Conservation (phyloP, 2,113 vertebrate species). For the Coracopsis vasa region DNA sequence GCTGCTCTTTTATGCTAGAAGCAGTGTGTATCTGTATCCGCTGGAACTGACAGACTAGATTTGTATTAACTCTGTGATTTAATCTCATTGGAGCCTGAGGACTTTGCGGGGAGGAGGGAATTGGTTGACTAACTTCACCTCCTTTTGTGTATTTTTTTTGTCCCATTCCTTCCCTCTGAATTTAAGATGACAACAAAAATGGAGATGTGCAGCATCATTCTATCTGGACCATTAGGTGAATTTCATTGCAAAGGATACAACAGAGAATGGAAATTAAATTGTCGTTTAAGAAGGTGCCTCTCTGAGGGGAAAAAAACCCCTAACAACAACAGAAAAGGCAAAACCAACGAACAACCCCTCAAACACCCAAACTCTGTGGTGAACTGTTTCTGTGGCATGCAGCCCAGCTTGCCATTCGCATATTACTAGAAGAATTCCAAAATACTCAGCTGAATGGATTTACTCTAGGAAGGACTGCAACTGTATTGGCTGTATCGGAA, state of each 20-base stretch:
- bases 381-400: not conserved
- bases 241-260: not conserved
- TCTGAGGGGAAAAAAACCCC: not conserved
- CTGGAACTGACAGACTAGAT: not conserved
- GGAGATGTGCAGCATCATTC: not conserved
- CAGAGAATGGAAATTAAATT: not conserved
- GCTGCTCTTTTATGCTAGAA: not conserved
- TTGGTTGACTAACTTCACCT: not conserved
- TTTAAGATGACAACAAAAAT: not conserved
- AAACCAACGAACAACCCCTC: not conserved
- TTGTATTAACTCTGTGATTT: slow-evolving; percentile 13
- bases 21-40: not conserved
- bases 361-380: not conserved
- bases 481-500: not conserved
- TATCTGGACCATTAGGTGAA: not conserved
- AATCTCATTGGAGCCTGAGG: not conserved
- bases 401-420: not conserved
- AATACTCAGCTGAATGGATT: not conserved
- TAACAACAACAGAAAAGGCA: not conserved
- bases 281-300: not conserved
- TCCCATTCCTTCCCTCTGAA: not conserved
- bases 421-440: not conserved
- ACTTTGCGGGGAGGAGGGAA: not conserved
- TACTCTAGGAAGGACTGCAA: not conserved
- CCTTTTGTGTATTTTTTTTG: not conserved